Evolutionary conservation across 1,140 invertebrate species (phyloP).

Genomic region (Leptestheria dahalacensis): DNA sequence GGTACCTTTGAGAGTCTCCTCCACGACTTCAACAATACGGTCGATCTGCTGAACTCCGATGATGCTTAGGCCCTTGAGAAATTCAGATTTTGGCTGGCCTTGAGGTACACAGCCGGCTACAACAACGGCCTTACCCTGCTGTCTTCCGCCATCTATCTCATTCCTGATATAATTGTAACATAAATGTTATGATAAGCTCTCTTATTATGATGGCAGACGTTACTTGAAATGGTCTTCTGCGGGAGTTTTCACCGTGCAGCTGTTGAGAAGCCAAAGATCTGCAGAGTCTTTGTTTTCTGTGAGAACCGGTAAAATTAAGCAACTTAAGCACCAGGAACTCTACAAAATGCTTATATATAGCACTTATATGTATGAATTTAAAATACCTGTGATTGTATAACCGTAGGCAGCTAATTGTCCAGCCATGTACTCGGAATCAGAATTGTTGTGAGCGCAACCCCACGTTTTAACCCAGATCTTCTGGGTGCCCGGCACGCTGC

Average conservation of each 20-base stretch:
- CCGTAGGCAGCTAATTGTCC: slow-evolving; percentile 77
- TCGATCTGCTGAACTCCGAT: slow-evolving; percentile 97
- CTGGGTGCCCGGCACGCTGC: slow-evolving; percentile 61
- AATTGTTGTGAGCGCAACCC: slow-evolving; percentile 52
- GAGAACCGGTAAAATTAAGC: slow-evolving; percentile 12
- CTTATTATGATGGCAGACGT: no score
- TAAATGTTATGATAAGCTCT: not conserved
- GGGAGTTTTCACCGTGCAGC: slow-evolving; percentile 94
- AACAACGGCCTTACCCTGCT: slow-evolving; percentile 67
- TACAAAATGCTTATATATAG: not conserved
- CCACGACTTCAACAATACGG: slow-evolving; percentile 94
- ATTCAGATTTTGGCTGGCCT: slow-evolving; percentile 55
- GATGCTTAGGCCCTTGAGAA: slow-evolving; percentile 68
- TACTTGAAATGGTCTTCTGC: slow-evolving; percentile 86
- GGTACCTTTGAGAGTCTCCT: slow-evolving; percentile 88
- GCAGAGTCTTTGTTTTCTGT: slow-evolving; percentile 59
- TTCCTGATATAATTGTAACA: no score
- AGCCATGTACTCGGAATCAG: slow-evolving; percentile 76
- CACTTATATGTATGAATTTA: not conserved
- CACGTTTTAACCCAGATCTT: slow-evolving; percentile 89
- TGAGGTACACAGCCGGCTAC: slow-evolving; percentile 95
- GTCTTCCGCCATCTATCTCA: slow-evolving; percentile 64
- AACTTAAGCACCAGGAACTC: not conserved
- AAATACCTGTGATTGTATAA: slow-evolving; percentile 53
- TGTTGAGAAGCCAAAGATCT: slow-evolving; percentile 90